These are phyloP conservation scores for Tetraodon nigroviridis DNA, from an alignment of 2,113 vertebrate species.

Conservation along the genomic window DNA sequence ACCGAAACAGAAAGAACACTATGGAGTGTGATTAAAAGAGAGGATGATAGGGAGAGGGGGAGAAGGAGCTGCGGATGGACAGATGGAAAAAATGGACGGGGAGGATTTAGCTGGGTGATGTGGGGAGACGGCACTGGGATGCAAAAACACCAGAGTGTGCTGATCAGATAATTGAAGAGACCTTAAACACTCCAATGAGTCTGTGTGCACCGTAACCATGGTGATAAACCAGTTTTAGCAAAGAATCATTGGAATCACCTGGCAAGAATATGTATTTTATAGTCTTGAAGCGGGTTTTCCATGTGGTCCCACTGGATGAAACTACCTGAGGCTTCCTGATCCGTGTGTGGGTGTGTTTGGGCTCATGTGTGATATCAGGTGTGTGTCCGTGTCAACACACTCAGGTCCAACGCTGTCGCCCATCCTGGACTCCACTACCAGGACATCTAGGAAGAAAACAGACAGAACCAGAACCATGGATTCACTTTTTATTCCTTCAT, in stretches of 20 bases:
- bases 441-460: slow-evolving; percentile 11
- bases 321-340: not conserved
- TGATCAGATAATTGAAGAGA: slow-evolving; percentile 8
- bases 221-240: no score
- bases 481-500: slow-evolving; percentile 60
- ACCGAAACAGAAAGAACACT: slow-evolving; percentile 9
- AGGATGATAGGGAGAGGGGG: slow-evolving; percentile 12
- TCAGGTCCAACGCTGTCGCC: slow-evolving; percentile 16
- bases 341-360: not conserved
- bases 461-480: slow-evolving; percentile 22
- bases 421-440: slow-evolving; percentile 20
- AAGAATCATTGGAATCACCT: slow-evolving; percentile 2
- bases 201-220: no score
- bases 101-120: slow-evolving; percentile 30
- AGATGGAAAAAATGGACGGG: slow-evolving; percentile 54
- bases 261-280: not conserved
- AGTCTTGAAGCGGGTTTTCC: slow-evolving; percentile 1
- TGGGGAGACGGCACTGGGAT: slow-evolving; percentile 20
- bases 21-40: slow-evolving; percentile 40
- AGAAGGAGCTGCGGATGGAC: slow-evolving; percentile 18
- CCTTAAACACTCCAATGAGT: no score
- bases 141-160: slow-evolving; percentile 15
- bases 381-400: slow-evolving; percentile 20
- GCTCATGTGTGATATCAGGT: not conserved
- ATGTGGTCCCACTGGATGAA: slow-evolving; percentile 11